Percentiles rank a stretch among this genome's conserved stretches.
phyloP scores from a whole-genome alignment of 2,113 vertebrate genomes.

The Willisornis vidua region DNA sequence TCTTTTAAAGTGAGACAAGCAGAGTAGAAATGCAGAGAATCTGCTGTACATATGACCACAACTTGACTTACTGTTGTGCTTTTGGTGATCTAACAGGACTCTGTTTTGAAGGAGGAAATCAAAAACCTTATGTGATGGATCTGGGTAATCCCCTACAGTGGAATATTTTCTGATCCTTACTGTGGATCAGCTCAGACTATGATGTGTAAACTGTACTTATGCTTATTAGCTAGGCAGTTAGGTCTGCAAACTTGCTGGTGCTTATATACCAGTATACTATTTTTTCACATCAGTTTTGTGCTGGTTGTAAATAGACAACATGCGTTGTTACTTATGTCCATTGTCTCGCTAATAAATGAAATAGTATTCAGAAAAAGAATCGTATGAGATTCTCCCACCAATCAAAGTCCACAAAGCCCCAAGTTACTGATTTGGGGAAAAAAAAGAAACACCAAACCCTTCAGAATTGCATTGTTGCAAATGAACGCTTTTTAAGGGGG shows the following conservation, averaged over 20 bases:
- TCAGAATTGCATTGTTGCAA: background rate
- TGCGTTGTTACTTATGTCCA: background rate
- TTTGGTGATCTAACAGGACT: background rate
- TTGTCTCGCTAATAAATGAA: background rate
- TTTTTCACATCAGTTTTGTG: background rate
- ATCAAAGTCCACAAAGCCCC: background rate
- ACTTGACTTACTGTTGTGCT: background rate
- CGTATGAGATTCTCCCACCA: background rate
- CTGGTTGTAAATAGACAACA: background rate
- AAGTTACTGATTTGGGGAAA: background rate
- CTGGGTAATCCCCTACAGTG: background rate
- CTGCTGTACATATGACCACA: fast-evolving
- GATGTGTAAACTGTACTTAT: background rate
- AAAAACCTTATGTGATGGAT: background rate
- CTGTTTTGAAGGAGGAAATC: background rate
- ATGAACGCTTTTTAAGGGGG: background rate
- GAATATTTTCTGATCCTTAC: background rate
- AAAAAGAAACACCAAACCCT: background rate
- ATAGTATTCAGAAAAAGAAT: background rate
- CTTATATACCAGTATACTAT: background rate
- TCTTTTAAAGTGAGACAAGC: background rate
- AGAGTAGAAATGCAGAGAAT: background rate
- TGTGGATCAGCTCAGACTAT: background rate
- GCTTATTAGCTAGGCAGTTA: background rate
- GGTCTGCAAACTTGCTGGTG: background rate